These are phyloP conservation scores for Chaetodon auriga DNA, from an alignment of 2,113 vertebrate genomes.

Conservation along the genomic window DNA sequence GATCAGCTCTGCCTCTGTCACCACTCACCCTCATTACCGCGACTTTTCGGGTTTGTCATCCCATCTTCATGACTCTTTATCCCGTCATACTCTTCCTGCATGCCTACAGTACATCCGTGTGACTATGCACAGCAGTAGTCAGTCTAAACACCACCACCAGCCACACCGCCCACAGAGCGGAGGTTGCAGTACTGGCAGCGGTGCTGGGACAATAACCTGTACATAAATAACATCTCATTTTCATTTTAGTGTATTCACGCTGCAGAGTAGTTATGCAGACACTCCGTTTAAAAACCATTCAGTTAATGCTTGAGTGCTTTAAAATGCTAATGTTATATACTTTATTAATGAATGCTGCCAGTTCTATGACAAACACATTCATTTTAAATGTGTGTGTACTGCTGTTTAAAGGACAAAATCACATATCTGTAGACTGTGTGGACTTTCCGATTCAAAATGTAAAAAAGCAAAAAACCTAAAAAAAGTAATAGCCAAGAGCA, in stretches of 20 bases:
- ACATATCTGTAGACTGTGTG: conserved; percentile 1
- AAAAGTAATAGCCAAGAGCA: neutral
- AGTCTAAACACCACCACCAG: conserved; percentile 63
- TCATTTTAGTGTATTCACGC: conserved; percentile 53
- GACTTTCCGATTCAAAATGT: neutral
- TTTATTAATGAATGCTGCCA: conserved; percentile 22
- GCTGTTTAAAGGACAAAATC: conserved; percentile 10
- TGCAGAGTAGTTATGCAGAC: conserved; percentile 52
- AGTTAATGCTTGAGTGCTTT: conserved; percentile 19
- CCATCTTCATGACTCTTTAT: conserved; percentile 25
- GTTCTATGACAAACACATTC: neutral
- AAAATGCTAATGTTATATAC: conserved; percentile 25
- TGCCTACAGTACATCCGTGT: conserved; percentile 48
- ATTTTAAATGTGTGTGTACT: neutral
- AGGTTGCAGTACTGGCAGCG: conserved; percentile 73
- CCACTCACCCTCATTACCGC: conserved; percentile 41
- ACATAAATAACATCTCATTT: conserved; percentile 76
- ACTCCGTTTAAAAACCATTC: conserved; percentile 23
- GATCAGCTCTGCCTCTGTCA: conserved; percentile 48
- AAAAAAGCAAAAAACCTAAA: neutral
- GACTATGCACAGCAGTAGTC: conserved; percentile 49
- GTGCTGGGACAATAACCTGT: conserved; percentile 68
- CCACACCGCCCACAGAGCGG: conserved; percentile 70
- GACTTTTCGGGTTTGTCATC: conserved; percentile 38
- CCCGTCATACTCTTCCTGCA: conserved; percentile 17